A percentile compares a stretch with the other conserved stretches of the same genome.
Evolutionary conservation across 64 coral and sea anemone species (phyloP).

Genomic region (Porites australiensis): DNA sequence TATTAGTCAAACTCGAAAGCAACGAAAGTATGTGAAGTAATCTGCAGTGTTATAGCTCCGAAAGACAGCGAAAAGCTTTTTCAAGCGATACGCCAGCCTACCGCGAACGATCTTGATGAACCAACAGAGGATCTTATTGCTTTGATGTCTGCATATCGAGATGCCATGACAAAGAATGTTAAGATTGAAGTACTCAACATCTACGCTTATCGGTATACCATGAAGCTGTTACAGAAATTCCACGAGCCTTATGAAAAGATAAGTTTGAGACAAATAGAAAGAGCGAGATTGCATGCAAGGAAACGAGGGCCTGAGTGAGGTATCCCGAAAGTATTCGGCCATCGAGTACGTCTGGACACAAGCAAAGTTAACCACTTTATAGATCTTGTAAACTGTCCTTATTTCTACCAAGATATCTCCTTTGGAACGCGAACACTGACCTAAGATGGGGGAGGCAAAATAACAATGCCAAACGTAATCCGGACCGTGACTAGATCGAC

Average conservation of each 20-base stretch:
- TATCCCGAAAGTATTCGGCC: background rate
- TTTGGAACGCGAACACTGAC: slow-evolving; percentile 8
- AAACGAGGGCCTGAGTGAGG: background rate
- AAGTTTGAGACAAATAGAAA: slow-evolving; percentile 18
- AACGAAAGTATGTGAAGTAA: background rate
- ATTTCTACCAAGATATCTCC: slow-evolving; percentile 23
- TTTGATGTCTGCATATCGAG: slow-evolving; percentile 10
- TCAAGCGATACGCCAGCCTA: background rate
- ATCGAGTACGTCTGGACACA: background rate
- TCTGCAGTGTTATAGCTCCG: slow-evolving; percentile 29
- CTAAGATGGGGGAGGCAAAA: background rate
- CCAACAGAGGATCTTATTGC: background rate
- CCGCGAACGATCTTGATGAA: no score
- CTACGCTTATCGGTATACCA: slow-evolving; percentile 4
- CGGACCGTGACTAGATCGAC: slow-evolving; percentile 13
- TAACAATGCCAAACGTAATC: slow-evolving; percentile 20
- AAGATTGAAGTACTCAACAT: slow-evolving; percentile 27
- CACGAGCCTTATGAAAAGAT: no score
- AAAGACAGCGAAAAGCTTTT: slow-evolving; percentile 15
- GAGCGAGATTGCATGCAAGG: slow-evolving; percentile 16
- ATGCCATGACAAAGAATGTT: slow-evolving; percentile 39
- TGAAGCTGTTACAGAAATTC: slow-evolving; percentile 9
- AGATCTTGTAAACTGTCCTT: background rate
- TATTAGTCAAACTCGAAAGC: no score
- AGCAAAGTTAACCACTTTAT: slow-evolving; percentile 7